Percentiles rank a stretch among this genome's conserved stretches.
Evolutionary conservation across 1,140 invertebrate species (phyloP).

Genomic region (Chrysomallon squamiferum): DNA sequence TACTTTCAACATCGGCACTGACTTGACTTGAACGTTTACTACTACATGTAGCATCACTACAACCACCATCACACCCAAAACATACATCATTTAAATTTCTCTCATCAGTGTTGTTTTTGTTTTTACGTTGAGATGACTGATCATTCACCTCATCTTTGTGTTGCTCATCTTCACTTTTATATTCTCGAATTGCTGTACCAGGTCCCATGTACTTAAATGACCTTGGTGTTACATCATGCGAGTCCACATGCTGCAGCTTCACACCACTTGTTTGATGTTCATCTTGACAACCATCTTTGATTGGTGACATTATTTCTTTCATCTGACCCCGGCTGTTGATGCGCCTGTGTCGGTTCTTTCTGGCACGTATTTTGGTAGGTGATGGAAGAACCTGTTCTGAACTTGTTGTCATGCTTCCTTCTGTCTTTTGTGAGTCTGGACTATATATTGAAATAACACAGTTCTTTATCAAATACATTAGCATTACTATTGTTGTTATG

Average conservation of each 20-base stretch:
- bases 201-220: conserved; percentile 52
- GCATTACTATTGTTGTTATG: no score
- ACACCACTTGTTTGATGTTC: conserved; percentile 27
- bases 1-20: conserved; percentile 48
- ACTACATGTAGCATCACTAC: conserved; percentile 52
- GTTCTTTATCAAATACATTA: no score
- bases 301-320: conserved; percentile 36
- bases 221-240: conserved; percentile 28
- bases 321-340: conserved; percentile 57
- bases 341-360: conserved; percentile 54
- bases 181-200: conserved; percentile 53
- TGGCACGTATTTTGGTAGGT: conserved; percentile 51
- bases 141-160: neutral
- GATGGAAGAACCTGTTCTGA: conserved; percentile 55
- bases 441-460: no score
- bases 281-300: conserved; percentile 36
- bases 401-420: conserved; percentile 44
- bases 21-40: conserved; percentile 51
- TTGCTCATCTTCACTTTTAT: conserved; percentile 17
- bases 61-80: conserved; percentile 60
- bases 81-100: conserved; percentile 60
- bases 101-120: conserved; percentile 16
- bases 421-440: conserved; percentile 30
- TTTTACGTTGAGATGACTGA: neutral
- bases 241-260: conserved; percentile 23